Base-by-base conservation (phyloP, 2,888 invertebrate genomes). In the Empis stercorea region DNA sequence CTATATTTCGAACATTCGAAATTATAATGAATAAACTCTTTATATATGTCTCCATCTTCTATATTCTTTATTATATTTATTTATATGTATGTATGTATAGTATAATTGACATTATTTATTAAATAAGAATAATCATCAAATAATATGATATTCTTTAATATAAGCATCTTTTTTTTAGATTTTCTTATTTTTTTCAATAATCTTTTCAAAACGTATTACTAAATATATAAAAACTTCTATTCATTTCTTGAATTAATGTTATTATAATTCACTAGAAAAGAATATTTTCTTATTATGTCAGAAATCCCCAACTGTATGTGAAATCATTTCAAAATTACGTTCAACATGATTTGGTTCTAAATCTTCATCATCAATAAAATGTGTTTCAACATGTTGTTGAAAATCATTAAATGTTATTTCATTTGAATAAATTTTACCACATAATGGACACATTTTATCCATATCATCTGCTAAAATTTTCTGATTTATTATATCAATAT, bases 361-460 rank as follows among this genome's bases (percentile, higher is more conserved):
- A 49, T 76, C 76, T 47, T 62, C 64, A 47, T 78, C 76, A 54
- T 78, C 76, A 48, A 74, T 68, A 63, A 87, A 87, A 70, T 87
- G 87, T 57, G 73, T 76, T 63, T 86, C 79, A 27, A 88, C 87
- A 66, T 88, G 87, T 48, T 78, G 71, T 53, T 81, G 79, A 60
- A 87, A 87, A 42, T 76, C 74, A 23, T 74, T 67, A 63, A 86
- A 84, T 17, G 71, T 61, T 11, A 73, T 61, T 47, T 75, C 70
- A 60, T 73, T 74, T 40, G 70, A 69, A 59, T 80, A 87, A 52
- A 71, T 70, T 61, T 74, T 72, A 10, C 79, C 80, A 66, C 87
- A 87, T 70, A 87, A 75, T 0, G 87, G 87, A 57, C 87, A 87
- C 45, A 82, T 79, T 63, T 78, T 80, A 61, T 65, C 62, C 23